Percentiles rank a stretch among this genome's conserved stretches.
Evolutionary conservation across 2,888 invertebrate genomes (phyloP).

Genomic region (Zonitis immaculata): DNA sequence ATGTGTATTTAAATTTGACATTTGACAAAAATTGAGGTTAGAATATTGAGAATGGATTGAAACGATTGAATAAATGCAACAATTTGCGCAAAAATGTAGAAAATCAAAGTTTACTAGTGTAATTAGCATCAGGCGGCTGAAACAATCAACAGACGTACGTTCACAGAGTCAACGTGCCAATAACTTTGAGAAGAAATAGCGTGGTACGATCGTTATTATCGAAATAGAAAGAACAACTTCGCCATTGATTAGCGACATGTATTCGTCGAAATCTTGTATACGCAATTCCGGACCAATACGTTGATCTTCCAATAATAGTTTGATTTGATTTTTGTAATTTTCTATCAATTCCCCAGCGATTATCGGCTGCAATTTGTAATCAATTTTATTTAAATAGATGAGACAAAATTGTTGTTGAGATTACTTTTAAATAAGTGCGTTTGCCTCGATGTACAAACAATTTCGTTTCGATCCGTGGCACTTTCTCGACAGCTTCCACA

Average conservation of each 20-base stretch:
- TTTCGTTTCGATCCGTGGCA: conserved; percentile 77
- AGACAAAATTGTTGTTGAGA: no score
- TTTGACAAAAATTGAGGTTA: no score
- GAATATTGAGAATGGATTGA: no score
- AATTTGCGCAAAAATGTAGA: no score
- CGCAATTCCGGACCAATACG: conserved; percentile 68
- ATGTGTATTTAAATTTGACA: no score
- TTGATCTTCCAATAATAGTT: conserved; percentile 65
- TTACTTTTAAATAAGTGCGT: conserved; percentile 38
- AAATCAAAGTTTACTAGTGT: no score
- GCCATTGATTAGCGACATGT: conserved; percentile 69
- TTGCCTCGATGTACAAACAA: conserved; percentile 62
- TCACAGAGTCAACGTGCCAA: no score
- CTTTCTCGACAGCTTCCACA: conserved; percentile 63
- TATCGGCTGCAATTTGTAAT: conserved; percentile 58
- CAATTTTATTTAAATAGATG: not conserved
- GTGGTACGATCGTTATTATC: no score
- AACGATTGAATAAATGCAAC: no score
- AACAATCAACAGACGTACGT: no score
- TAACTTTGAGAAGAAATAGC: no score
- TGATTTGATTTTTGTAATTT: conserved; percentile 58
- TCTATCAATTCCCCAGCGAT: conserved; percentile 67
- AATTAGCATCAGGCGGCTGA: no score
- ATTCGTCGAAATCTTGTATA: conserved; percentile 76
- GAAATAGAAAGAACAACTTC: not conserved